phyloP scores from a whole-genome alignment of 92 coral and sea anemone genomes.

The Chrysogorgia sp. region DNA sequence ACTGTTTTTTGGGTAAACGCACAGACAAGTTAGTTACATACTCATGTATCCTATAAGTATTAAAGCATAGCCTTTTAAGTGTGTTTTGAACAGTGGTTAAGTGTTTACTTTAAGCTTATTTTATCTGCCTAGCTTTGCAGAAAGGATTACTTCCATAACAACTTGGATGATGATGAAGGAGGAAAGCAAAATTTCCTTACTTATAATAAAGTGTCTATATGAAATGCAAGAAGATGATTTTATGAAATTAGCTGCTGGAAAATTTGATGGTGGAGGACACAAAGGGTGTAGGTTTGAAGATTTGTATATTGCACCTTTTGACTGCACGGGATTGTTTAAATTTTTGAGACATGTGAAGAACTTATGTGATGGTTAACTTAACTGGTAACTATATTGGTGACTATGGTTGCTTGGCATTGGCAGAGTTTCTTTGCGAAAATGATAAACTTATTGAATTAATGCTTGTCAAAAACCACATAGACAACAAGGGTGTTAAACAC shows the following conservation, averaged over 20 bases:
- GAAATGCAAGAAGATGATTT: neutral
- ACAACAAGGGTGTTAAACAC: neutral
- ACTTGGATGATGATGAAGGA: neutral
- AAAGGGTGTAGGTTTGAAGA: neutral
- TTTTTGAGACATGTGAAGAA: constrained; percentile 3
- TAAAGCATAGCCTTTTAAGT: too few species aligned
- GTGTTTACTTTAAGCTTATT: too few species aligned
- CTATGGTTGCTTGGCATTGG: neutral
- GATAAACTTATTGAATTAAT: neutral
- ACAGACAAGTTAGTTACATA: too few species aligned
- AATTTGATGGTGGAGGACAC: neutral
- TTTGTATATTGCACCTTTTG: neutral
- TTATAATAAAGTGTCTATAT: neutral
- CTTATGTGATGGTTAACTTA: neutral
- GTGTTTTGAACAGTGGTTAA: too few species aligned
- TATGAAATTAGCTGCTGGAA: too few species aligned
- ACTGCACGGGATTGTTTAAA: neutral
- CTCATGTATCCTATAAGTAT: too few species aligned
- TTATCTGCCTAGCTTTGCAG: neutral
- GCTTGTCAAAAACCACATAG: neutral
- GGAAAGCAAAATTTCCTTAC: neutral
- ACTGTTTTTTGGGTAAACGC: neutral
- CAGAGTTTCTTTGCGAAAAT: neutral
- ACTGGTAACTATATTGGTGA: neutral
- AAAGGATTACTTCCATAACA: neutral